Percentiles rank a stretch among this genome's conserved stretches.
Evolutionary conservation across 2,888 invertebrate species (phyloP).

Genomic region (Meteorus colon): DNA sequence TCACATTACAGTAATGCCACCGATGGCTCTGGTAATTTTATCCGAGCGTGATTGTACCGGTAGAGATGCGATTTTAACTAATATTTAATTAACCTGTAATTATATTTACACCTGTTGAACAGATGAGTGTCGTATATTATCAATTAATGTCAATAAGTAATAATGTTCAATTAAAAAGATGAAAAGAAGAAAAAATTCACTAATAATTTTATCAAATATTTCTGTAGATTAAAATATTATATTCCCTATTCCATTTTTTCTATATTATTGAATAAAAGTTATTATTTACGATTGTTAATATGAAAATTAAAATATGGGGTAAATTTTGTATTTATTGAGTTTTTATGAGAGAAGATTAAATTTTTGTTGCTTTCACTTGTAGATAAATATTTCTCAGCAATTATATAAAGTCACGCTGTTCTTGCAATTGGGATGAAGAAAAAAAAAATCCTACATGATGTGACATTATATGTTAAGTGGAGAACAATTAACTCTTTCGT

Average conservation of each 20-base stretch:
- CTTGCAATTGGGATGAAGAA: not conserved
- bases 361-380: constrained; percentile 44
- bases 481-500: constrained; percentile 48
- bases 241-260: not conserved
- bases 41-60: not conserved
- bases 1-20: constrained; percentile 12
- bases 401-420: constrained; percentile 44
- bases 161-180: not conserved
- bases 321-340: constrained; percentile 49
- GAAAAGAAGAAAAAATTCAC: not conserved
- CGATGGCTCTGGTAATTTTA: constrained; percentile 1
- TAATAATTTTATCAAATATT: not conserved
- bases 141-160: not conserved
- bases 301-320: constrained; percentile 16
- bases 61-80: constrained; percentile 25
- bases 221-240: not conserved
- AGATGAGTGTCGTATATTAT: not conserved
- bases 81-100: constrained; percentile 34
- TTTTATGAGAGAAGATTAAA: constrained; percentile 13
- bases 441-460: constrained; percentile 39
- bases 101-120: constrained; percentile 32
- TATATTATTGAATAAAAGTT: no score
- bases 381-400: constrained; percentile 50
- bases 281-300: no score
- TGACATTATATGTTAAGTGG: constrained; percentile 53